Evolutionary conservation across 64 coral and sea anemone species (phyloP), one percentile per base, ranked within the genome.

Genomic region (Acropora yongei): DNA sequence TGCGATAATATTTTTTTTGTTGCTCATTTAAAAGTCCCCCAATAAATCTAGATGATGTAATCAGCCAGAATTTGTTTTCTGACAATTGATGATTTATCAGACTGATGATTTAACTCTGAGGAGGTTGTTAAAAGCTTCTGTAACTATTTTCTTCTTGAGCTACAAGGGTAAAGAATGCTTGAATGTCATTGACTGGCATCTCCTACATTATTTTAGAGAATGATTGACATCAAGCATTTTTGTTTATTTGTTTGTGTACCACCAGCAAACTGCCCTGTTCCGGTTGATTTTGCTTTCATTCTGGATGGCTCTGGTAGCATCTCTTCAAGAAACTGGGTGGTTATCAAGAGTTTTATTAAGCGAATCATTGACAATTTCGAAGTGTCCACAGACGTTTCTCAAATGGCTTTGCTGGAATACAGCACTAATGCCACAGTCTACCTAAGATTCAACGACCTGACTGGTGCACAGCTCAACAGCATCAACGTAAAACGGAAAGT

Each of bases 221-320:
- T 55, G 9, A 55, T 5, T 55, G 51, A 9, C 9, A 17, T 72
- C 40, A 19, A 14, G 10, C 30, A 11, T 8, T 8, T 75, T 10
- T 5, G 13, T 13, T 76, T 49, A 46, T 49, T 47, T 5, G 14
- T 68, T 2, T 68, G 66, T 49, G n/a, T 44, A 10, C 43, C 18
- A 76, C 41, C 20, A 92, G 90, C 79, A 74, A 53, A 5, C 16
- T 92, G 90, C 49, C 90, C 90, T 12, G 68, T 92, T 61, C 49
- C 81, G 14, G 45, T 92, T 3, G 90, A 92, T 60, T 78, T 92
- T 47, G 90, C 81, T 44, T 85, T 92, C 49, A 76, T 92, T 65
- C 78, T 92, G 74, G 90, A 92, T 44, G 80, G 79, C 44, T 92
- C 90, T 18, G 81, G 90, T 12, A 92, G 90, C 53, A 86, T 92